These are phyloP conservation scores for Pogonomyrmex californicus DNA, from an alignment of 1,140 invertebrate genomes.

Conservation along the genomic window DNA sequence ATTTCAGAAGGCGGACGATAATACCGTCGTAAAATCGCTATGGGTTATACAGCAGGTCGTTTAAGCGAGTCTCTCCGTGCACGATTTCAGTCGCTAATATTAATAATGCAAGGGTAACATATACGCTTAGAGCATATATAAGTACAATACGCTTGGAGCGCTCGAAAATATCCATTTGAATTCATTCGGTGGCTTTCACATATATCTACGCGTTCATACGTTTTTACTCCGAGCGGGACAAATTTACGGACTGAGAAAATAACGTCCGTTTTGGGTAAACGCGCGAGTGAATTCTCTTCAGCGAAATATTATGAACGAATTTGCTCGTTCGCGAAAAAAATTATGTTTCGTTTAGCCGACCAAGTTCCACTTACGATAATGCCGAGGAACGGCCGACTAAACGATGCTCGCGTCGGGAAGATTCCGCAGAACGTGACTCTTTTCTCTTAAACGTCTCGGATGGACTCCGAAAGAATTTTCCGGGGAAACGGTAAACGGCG, in stretches of 20 bases:
- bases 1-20: slow-evolving; percentile 28
- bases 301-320: not conserved
- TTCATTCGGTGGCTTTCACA: slow-evolving; percentile 5
- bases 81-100: slow-evolving; percentile 9
- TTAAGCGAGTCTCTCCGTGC: not conserved
- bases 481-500: not conserved
- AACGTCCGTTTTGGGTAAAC: not conserved
- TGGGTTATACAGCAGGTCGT: not conserved
- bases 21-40: not conserved
- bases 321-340: not conserved
- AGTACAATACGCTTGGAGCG: not conserved
- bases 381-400: not conserved
- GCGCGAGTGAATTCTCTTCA: slow-evolving; percentile 1
- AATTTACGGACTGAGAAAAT: slow-evolving; percentile 57
- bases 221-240: slow-evolving; percentile 55
- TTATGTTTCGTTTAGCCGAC: not conserved
- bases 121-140: not conserved
- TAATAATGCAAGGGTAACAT: slow-evolving; percentile 21
- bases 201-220: slow-evolving; percentile 50
- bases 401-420: not conserved
- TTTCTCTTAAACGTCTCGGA: not conserved
- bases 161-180: slow-evolving; percentile 39
- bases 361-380: not conserved
- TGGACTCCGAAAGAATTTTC: not conserved
- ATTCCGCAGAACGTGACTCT: not conserved